These are phyloP conservation scores for Ornithorhynchus anatinus DNA, from an alignment of 2,113 vertebrate species.

Conservation along the genomic window DNA sequence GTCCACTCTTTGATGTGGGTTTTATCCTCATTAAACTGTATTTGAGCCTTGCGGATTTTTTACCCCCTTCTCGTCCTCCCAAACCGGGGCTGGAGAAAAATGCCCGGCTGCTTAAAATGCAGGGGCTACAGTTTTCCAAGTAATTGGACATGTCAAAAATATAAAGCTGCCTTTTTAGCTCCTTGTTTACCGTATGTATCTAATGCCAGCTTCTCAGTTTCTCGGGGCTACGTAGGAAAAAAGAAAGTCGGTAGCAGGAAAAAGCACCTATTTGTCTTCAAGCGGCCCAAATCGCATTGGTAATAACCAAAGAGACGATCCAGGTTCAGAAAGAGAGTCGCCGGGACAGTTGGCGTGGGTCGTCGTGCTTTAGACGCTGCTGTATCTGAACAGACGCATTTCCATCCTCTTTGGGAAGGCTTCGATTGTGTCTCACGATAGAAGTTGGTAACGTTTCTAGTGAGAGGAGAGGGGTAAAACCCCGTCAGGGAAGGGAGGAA, in stretches of 20 bases:
- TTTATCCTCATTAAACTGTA: constrained; percentile 56
- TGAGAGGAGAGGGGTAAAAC: too few relatives aligned
- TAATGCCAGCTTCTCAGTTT: background rate
- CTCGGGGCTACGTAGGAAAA: constrained; percentile 3
- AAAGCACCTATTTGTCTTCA: constrained; percentile 55
- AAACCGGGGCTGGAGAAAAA: background rate
- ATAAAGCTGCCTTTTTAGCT: constrained; percentile 37
- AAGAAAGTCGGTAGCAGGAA: background rate
- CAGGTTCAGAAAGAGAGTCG: constrained; percentile 25
- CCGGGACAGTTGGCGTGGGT: constrained; percentile 22
- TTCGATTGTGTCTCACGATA: constrained; percentile 62
- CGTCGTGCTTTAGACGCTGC: constrained; percentile 52
- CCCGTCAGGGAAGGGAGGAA: constrained; percentile 33
- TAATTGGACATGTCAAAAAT: constrained; percentile 42
- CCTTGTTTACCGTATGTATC: constrained; percentile 47
- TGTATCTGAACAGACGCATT: constrained; percentile 51
- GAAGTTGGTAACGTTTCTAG: constrained; percentile 49
- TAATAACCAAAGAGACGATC: constrained; percentile 43
- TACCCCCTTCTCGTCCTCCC: background rate
- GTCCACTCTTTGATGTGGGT: constrained; percentile 52
- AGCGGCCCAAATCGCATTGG: too few relatives aligned
- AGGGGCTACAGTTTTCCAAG: constrained; percentile 34
- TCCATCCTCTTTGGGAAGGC: too few relatives aligned
- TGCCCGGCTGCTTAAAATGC: constrained; percentile 12
- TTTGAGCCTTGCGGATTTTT: constrained; percentile 51